A percentile compares a stretch with the other conserved stretches of the same genome.
Evolutionary conservation across 2,113 vertebrate genomes (phyloP).

Genomic region (Leiothrix lutea): DNA sequence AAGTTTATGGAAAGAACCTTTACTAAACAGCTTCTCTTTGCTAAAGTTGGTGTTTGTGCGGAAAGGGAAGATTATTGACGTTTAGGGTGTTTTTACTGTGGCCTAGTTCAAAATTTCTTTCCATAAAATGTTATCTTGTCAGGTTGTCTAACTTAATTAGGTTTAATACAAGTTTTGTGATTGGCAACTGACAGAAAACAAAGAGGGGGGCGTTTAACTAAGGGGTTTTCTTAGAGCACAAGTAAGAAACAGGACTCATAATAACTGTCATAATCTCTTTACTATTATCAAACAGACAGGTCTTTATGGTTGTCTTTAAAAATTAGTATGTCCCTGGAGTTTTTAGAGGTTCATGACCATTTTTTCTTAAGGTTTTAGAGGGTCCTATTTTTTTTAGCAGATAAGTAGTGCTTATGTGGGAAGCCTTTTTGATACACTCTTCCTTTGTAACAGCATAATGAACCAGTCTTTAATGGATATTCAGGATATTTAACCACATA

Average conservation of each 20-base stretch:
- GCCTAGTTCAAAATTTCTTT: background rate
- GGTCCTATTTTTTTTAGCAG: background rate
- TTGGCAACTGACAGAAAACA: background rate
- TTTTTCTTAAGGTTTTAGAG: background rate
- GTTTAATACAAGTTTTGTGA: background rate
- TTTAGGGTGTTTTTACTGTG: background rate
- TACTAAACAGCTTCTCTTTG: background rate
- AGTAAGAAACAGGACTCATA: background rate
- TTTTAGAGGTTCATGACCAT: background rate
- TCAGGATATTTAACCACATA: background rate
- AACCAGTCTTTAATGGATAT: background rate
- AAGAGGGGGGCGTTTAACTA: rapidly evolving
- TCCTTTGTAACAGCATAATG: background rate
- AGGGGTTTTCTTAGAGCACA: background rate
- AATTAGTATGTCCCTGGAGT: background rate
- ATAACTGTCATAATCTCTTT: background rate
- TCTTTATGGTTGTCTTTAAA: background rate
- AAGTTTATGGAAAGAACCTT: background rate
- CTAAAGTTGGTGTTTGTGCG: background rate
- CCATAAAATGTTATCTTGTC: background rate
- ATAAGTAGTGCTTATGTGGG: background rate
- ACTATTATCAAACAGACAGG: background rate
- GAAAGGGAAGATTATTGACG: background rate
- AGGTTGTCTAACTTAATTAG: background rate
- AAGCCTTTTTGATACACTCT: background rate